Conservation (phyloP, 2,888 invertebrate genomes). For the Aspidiotus rigidus region DNA sequence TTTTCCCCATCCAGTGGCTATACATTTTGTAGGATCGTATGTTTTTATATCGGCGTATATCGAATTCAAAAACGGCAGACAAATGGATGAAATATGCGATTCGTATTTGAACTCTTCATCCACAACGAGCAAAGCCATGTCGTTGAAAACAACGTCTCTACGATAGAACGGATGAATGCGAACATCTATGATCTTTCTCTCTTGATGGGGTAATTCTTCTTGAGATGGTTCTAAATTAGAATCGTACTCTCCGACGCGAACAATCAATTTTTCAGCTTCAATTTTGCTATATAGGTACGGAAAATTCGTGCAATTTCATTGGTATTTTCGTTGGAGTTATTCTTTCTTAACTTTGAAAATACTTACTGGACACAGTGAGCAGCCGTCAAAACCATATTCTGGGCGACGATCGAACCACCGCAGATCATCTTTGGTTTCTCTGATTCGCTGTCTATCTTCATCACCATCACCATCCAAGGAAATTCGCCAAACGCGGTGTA, state of each 20-base stretch:
- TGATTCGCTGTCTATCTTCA: conserved; percentile 40
- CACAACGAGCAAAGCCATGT: conserved; percentile 57
- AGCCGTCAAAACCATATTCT: conserved; percentile 64
- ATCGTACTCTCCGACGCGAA: conserved; percentile 75
- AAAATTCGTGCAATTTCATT: neutral
- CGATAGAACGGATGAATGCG: conserved; percentile 50
- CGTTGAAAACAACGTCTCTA: conserved; percentile 54
- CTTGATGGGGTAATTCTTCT: conserved; percentile 59
- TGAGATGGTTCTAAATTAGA: conserved; percentile 55
- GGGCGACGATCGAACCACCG: conserved; percentile 70
- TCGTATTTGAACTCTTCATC: conserved; percentile 50
- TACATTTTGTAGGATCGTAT: conserved; percentile 47
- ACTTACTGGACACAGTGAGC: conserved; percentile 62
- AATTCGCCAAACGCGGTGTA: conserved; percentile 14
- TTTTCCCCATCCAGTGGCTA: conserved; percentile 60
- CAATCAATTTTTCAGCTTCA: conserved; percentile 40
- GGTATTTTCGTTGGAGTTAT: neutral
- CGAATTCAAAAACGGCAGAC: conserved; percentile 54
- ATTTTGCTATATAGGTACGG: conserved; percentile 15
- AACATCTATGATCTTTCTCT: conserved; percentile 48
- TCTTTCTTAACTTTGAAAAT: conserved; percentile 35
- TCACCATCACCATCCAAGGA: conserved; percentile 19
- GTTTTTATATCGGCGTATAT: conserved; percentile 37
- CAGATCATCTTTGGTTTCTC: conserved; percentile 51
- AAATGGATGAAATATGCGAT: conserved; percentile 61